phyloP scores from a whole-genome alignment of 53 echinoderm and acorn worm species.

The Luidia sarsii region DNA sequence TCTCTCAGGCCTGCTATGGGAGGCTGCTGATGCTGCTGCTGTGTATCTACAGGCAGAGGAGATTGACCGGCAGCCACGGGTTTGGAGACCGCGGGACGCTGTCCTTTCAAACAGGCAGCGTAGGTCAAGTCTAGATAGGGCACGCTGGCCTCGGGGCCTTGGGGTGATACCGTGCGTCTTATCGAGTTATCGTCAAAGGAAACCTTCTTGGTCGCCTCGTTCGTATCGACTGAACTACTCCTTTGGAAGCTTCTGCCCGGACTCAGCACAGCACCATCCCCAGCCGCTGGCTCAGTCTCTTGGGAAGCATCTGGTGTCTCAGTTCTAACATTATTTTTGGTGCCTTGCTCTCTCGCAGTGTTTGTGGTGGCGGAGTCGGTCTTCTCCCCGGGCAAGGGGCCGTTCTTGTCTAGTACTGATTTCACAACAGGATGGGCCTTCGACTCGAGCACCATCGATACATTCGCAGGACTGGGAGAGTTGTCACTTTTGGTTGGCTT shows the following conservation, averaged over 20 bases:
- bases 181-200: slow-evolving; percentile 40
- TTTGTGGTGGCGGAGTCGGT: slow-evolving; percentile 3
- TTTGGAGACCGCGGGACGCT: slow-evolving; percentile 11
- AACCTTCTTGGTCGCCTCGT: slow-evolving; percentile 31
- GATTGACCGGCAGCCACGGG: neutral
- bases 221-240: slow-evolving; percentile 50
- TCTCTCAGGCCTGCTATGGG: slow-evolving; percentile 25
- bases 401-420: slow-evolving; percentile 45
- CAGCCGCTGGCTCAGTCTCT: too few relatives aligned
- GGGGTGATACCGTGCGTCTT: slow-evolving; percentile 34
- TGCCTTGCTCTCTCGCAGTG: slow-evolving; percentile 32
- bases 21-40: neutral
- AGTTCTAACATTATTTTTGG: slow-evolving; percentile 26
- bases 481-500: slow-evolving; percentile 41
- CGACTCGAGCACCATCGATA: slow-evolving; percentile 1
- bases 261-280: neutral
- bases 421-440: slow-evolving; percentile 17
- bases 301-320: neutral
- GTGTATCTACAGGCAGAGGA: neutral
- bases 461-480: slow-evolving; percentile 22
- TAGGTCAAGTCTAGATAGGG: slow-evolving; percentile 63
- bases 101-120: slow-evolving; percentile 35
- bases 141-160: slow-evolving; percentile 54
- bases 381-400: neutral
- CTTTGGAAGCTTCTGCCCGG: slow-evolving; percentile 35